phyloP scores from a whole-genome alignment of 2,797 vertebrate species.

The Oreochromis grahami region DNA sequence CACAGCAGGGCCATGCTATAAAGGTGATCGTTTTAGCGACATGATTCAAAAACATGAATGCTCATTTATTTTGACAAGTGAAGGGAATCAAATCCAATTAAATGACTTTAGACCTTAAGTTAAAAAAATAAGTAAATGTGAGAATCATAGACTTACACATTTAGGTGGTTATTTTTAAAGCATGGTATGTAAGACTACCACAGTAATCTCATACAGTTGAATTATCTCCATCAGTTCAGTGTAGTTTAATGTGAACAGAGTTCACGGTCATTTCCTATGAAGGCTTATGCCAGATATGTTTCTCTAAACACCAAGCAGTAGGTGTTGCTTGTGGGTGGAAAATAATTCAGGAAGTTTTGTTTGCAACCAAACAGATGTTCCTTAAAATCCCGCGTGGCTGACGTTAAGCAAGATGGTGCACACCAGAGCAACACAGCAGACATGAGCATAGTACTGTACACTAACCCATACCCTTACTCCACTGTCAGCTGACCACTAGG shows the following conservation, averaged over 20 bases:
- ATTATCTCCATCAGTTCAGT: background rate
- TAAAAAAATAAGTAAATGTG: background rate
- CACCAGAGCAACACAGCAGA: conserved; percentile 40
- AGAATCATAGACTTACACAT: background rate
- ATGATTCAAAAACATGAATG: background rate
- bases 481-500: conserved; percentile 9
- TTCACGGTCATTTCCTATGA: background rate
- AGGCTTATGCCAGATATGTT: background rate
- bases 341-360: conserved; percentile 54
- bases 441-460: conserved; percentile 11
- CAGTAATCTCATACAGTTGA: background rate
- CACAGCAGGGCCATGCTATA: background rate
- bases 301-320: background rate
- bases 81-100: background rate
- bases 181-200: background rate
- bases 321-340: conserved; percentile 1
- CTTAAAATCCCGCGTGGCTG: conserved; percentile 57
- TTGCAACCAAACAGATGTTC: conserved; percentile 62
- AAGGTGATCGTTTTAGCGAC: background rate
- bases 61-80: background rate
- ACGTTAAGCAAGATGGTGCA: conserved; percentile 58
- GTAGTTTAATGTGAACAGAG: background rate
- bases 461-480: conserved; percentile 7
- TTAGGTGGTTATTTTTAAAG: background rate
- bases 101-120: background rate